Base-by-base conservation (phyloP, 2,888 invertebrate genomes). In the Frankliniella fusca region DNA sequence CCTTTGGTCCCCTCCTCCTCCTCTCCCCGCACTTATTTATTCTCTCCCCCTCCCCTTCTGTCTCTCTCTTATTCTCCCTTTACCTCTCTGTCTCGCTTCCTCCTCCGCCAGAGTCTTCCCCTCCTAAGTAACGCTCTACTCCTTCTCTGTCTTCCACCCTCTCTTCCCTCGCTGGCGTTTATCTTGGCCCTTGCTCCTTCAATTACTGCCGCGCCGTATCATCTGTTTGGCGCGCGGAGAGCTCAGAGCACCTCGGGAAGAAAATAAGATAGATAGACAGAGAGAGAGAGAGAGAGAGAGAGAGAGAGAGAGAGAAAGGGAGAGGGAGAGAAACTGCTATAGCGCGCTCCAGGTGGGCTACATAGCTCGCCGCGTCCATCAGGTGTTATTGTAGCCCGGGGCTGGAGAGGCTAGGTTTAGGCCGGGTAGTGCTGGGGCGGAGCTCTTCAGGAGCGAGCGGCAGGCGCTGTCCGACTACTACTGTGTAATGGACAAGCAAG, bases 221-320 rank as follows among this genome's bases (percentile, higher is more conserved):
- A 70, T 70, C 70, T 70, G 70, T 70, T 70, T 23, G 70, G 9
- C 23, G n/a, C 70, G 23, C n/a, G 23, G n/a, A 48, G 38, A 20
- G 18, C 54, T 18, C 3, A 38, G 38, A 38, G 38, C 38, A 38
- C 38, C 38, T 38, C 38, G 79, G 65, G 80, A 70, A 80, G 48
- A 49, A 48, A 70, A 23, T 7, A 23, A n/a, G 70, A 54, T 0
- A 70, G 70, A 70, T 0, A 70, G 23, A 70, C 2, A 80, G 48
- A 12, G 61, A 28, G 48, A 70, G 81, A 76, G 48, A 81, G 54
- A 50, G 23, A 28, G 48, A 27, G 76, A 48, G 76, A 20, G 38
- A n/a, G 76, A 48, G 82, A 28, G 48, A 23, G 76, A 80, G n/a
- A 54, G 80, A 54, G 49, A 80, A n/a, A 0, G 76, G 27, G 48